phyloP scores from a whole-genome alignment of 2,888 invertebrate genomes.

The Escarpia spicata region DNA sequence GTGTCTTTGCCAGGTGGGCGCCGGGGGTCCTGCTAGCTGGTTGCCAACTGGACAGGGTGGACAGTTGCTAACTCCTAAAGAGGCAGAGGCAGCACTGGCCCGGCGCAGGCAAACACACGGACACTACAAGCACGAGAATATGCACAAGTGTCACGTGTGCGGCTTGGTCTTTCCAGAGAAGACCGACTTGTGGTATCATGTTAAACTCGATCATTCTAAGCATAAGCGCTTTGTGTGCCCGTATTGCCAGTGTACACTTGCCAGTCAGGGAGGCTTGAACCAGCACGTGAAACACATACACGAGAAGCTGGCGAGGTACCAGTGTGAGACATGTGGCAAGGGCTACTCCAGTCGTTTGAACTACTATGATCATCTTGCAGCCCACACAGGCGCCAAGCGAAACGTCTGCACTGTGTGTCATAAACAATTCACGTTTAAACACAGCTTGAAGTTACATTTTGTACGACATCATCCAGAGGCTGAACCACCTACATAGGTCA shows the following conservation, averaged over 20 bases:
- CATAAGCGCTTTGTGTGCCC: background rate
- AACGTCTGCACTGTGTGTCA: background rate
- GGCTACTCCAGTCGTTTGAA: background rate
- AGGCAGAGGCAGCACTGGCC: background rate
- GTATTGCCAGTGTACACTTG: background rate
- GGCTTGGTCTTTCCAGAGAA: background rate
- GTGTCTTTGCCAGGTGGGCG: background rate
- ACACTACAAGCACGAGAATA: background rate
- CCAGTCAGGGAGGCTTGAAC: background rate
- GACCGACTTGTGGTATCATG: background rate
- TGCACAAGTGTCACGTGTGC: background rate
- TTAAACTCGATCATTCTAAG: background rate
- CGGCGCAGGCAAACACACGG: background rate
- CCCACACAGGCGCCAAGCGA: background rate
- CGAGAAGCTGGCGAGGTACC: conserved; percentile 8
- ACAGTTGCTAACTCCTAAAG: background rate
- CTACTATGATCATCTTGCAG: background rate
- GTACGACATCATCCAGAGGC: background rate
- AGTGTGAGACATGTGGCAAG: background rate
- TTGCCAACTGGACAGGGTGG: background rate
- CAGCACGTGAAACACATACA: conserved; percentile 7
- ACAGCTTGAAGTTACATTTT: background rate
- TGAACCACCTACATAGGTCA: background rate
- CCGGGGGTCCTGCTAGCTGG: background rate
- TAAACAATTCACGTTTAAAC: background rate